Conservation (phyloP, 2,113 vertebrate genomes). For the Pagrus major region DNA sequence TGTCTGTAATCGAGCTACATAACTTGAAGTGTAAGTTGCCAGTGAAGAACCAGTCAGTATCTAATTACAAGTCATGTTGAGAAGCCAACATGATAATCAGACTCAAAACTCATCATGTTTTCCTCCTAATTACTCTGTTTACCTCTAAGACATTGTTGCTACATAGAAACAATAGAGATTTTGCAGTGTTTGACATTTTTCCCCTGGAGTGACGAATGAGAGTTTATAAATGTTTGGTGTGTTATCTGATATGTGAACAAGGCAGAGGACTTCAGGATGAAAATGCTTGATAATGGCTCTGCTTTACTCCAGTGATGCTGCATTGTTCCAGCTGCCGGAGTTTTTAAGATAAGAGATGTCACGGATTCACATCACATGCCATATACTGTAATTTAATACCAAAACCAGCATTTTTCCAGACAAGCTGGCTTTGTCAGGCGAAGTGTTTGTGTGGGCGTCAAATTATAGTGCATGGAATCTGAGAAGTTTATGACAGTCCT, state of each 20-base stretch:
- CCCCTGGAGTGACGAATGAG: no score
- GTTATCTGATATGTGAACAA: no score
- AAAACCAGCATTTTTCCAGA: neutral
- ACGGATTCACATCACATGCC: neutral
- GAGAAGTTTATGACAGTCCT: neutral
- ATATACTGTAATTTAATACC: neutral
- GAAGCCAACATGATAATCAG: no score
- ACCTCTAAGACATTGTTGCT: no score
- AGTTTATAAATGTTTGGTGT: no score
- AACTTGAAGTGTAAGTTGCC: neutral
- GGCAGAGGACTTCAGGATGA: no score
- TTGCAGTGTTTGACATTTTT: no score
- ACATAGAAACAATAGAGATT: no score
- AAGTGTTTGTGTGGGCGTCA: neutral
- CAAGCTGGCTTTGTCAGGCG: neutral
- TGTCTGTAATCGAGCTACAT: neutral
- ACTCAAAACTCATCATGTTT: no score
- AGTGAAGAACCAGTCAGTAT: neutral
- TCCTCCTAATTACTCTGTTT: no score
- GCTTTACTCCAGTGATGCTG: neutral
- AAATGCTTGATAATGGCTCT: neutral
- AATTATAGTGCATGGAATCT: neutral
- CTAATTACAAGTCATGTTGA: neutral
- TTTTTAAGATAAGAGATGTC: neutral
- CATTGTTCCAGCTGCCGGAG: neutral